Evolutionary conservation across 2,113 vertebrate genomes (phyloP), one percentile per base, ranked within the genome.

Genomic region (Hirundichthys speculiger): DNA sequence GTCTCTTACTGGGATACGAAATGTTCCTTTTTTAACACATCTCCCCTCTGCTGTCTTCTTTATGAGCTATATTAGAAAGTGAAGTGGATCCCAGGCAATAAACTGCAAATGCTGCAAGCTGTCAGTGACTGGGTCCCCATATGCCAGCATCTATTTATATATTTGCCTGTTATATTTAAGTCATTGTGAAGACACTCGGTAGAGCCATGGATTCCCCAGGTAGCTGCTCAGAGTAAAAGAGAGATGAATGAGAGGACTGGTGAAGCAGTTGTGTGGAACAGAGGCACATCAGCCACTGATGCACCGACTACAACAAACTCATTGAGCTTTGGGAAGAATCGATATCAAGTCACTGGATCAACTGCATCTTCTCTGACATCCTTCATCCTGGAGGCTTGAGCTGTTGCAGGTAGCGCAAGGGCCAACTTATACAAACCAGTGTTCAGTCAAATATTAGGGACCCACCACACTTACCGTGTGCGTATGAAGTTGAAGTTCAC

Each of bases 101-200:
- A 54, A 39, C 64, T 73, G 72, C 39, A 56, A 58, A 69, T 51
- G 62, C 47, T 3, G 67, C 19, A 70, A 83, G 76, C 74, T 77
- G 61, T 77, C 74, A 76, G 64, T 55, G 53, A 73, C 40, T 47
- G 59, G 69, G 14, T 21, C 49, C 67, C 84, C 80, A 77, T 83
- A 83, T 69, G 82, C 48, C 53, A 5, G 14, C 63, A 57, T 78
- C 72, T 90, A 87, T 90, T 89, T 84, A 67, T 79, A 86, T 50
- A 59, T 75, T 34, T 40, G n/a, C 46, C 45, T 63, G 62, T 85
- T 84, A 76, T 83, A 83, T 82, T 82, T 62, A 73, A 82, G 79
- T 67, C 79, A 81, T 79, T 74, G 73, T 78, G 46, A 69, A 79
- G 71, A 83, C 75, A 39, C 65, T 51, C 47, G 1, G 72, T 47